Percentiles rank a stretch among this genome's conserved stretches.
Conservation (phyloP, 2,113 vertebrate species). For the Rynchops niger region DNA sequence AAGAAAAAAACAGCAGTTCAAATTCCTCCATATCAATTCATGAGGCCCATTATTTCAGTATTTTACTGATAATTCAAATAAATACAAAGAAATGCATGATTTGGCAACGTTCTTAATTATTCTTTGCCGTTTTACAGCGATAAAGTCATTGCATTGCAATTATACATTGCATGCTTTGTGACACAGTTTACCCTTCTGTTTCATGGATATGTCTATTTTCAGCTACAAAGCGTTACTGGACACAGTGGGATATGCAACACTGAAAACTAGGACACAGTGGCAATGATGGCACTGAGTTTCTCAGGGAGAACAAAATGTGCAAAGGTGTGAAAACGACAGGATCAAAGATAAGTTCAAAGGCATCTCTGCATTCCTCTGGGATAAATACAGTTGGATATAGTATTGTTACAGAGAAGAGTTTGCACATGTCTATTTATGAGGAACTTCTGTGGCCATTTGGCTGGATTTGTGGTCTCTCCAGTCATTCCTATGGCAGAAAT, state of each 20-base stretch:
- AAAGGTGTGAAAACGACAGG: neutral
- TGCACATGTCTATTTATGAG: neutral
- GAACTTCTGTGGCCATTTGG: neutral
- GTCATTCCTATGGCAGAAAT: neutral
- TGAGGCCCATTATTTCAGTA: neutral
- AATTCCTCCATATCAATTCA: neutral
- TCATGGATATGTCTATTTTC: neutral
- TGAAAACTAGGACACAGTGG: neutral
- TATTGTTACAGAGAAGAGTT: neutral
- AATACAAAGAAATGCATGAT: neutral
- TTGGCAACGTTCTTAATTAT: neutral
- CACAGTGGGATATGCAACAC: neutral
- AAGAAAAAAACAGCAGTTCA: neutral
- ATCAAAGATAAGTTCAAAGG: neutral
- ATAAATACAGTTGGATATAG: neutral
- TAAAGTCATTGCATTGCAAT: neutral
- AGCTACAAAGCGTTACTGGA: rapidly evolving
- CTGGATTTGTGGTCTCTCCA: neutral
- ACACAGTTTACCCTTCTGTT: neutral
- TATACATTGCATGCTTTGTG: neutral
- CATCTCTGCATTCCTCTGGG: neutral
- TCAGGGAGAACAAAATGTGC: neutral
- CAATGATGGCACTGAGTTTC: neutral
- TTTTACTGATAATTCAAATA: neutral
- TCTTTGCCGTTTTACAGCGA: neutral